phyloP scores from a whole-genome alignment of 2,888 invertebrate genomes.

The Dascillus cervinus region DNA sequence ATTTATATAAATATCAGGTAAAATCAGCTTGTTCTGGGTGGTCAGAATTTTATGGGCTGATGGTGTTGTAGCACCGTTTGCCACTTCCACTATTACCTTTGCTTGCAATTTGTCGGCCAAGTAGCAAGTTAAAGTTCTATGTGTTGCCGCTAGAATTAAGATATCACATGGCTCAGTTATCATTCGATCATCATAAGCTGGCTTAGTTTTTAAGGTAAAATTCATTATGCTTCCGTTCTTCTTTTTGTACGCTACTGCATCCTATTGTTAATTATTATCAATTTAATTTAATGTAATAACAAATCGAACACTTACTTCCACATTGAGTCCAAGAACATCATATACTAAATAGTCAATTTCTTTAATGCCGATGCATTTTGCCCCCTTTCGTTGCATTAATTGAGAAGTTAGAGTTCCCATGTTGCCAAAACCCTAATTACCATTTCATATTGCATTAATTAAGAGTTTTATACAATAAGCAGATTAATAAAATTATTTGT shows the following conservation, averaged over 20 bases:
- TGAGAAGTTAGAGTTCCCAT: slow-evolving; percentile 28
- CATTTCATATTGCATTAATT: too few relatives aligned
- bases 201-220: slow-evolving; percentile 24
- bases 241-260: slow-evolving; percentile 24
- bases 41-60: slow-evolving; percentile 33
- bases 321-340: slow-evolving; percentile 30
- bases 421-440: slow-evolving; percentile 33
- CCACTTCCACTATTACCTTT: slow-evolving; percentile 35
- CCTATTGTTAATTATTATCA: slow-evolving; percentile 18
- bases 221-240: slow-evolving; percentile 25
- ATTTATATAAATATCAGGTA: slow-evolving; percentile 36
- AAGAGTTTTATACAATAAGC: too few relatives aligned
- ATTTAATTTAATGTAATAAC: too few relatives aligned
- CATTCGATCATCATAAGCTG: slow-evolving; percentile 17
- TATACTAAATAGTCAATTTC: slow-evolving; percentile 32
- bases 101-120: slow-evolving; percentile 33
- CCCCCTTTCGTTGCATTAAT: slow-evolving; percentile 27
- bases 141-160: slow-evolving; percentile 31
- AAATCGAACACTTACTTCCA: slow-evolving; percentile 17
- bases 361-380: slow-evolving; percentile 35
- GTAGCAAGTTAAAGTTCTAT: slow-evolving; percentile 32
- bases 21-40: slow-evolving; percentile 28
- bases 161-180: slow-evolving; percentile 34
- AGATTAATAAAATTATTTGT: too few relatives aligned
- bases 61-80: slow-evolving; percentile 34